Conservation (phyloP, 2,797 vertebrate species). For the Dallia pectoralis region DNA sequence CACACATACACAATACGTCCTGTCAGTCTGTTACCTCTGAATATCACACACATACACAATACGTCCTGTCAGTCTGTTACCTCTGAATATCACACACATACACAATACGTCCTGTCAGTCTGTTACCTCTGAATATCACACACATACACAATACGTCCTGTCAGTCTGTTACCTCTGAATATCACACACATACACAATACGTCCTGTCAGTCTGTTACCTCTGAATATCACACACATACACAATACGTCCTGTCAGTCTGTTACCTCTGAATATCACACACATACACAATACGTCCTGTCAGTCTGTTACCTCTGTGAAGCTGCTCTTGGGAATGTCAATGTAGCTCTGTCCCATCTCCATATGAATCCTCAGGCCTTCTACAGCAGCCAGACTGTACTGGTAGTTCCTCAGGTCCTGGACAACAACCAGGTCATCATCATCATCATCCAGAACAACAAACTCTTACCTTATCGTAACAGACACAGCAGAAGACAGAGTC, state of each 20-base stretch:
- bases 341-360: slow-evolving; percentile 94
- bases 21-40: slow-evolving; percentile 71
- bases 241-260: too few relatives aligned
- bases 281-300: neutral
- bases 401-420: slow-evolving; percentile 92
- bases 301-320: slow-evolving; percentile 78
- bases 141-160: too few relatives aligned
- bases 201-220: slow-evolving; percentile 66
- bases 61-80: slow-evolving; percentile 56
- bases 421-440: neutral
- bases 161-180: slow-evolving; percentile 73
- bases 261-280: neutral
- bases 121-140: slow-evolving; percentile 82
- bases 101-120: too few relatives aligned
- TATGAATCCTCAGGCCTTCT: slow-evolving; percentile 86
- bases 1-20: neutral
- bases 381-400: slow-evolving; percentile 89
- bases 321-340: slow-evolving; percentile 89
- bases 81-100: too few relatives aligned
- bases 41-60: too few relatives aligned
- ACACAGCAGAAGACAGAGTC: too few relatives aligned
- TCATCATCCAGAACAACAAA: too few relatives aligned
- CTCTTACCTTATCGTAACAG: too few relatives aligned
- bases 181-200: too few relatives aligned
- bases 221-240: slow-evolving; percentile 39